Conservation (phyloP, 2,797 vertebrate species). For the Rhinophrynus dorsalis region DNA sequence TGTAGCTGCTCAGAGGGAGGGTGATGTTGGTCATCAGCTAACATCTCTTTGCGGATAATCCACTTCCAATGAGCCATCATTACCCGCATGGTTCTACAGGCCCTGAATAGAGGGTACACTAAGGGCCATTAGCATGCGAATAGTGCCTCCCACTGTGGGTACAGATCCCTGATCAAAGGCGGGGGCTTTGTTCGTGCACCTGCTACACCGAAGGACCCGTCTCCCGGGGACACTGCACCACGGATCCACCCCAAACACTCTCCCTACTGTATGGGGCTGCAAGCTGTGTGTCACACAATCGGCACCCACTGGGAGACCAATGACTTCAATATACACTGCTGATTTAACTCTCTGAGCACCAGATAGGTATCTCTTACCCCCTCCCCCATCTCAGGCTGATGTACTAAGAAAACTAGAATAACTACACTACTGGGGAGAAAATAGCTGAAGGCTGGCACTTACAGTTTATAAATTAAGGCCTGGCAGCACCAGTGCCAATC, state of each 20-base stretch:
- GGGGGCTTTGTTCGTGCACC: conserved; percentile 61
- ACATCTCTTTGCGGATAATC: conserved; percentile 54
- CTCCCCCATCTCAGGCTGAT: no score
- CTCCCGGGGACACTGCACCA: not conserved
- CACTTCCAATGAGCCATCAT: conserved; percentile 41
- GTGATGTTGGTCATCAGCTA: conserved; percentile 58
- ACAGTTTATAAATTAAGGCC: no score
- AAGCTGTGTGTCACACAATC: not conserved
- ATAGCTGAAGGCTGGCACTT: no score
- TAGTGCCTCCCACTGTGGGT: conserved; percentile 40
- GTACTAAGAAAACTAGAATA: no score
- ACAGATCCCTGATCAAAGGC: conserved; percentile 52
- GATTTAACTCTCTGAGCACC: no score
- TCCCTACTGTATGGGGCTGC: not conserved
- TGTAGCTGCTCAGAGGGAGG: conserved; percentile 58
- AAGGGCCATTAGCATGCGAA: conserved; percentile 61
- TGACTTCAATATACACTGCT: no score
- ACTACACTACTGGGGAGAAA: no score
- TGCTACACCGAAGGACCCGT: conserved; percentile 51
- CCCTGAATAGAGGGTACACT: conserved; percentile 56
- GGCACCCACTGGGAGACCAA: no score
- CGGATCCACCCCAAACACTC: not conserved
- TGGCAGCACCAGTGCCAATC: no score
- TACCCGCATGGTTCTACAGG: conserved; percentile 57
- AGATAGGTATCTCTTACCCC: no score